Percentiles rank a stretch among this genome's conserved stretches.
These are phyloP conservation scores for Xanthorhoe designata DNA, from an alignment of 2,888 invertebrate species.

Conservation along the genomic window DNA sequence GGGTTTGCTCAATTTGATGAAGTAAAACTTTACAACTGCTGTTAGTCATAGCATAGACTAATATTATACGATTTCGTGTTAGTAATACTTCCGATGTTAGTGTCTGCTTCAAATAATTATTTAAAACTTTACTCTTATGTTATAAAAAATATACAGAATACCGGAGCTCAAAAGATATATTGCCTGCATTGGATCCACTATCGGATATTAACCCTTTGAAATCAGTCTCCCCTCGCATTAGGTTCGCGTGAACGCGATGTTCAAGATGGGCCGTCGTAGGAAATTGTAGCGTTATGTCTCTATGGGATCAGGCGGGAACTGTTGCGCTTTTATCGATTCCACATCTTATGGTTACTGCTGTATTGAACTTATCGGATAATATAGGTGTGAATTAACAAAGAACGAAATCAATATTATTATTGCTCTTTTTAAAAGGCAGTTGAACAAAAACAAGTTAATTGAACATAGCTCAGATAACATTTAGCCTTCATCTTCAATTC, in stretches of 20 bases:
- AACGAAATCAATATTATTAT: too few relatives aligned
- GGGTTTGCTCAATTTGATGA: too few relatives aligned
- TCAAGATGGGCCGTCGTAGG: conserved; percentile 47
- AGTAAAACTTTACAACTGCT: too few relatives aligned
- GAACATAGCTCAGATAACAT: too few relatives aligned
- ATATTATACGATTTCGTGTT: background rate
- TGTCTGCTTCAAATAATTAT: background rate
- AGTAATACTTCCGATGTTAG: background rate
- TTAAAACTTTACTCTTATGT: background rate
- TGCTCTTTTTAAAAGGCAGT: too few relatives aligned
- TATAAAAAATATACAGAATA: conserved; percentile 8
- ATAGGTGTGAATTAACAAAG: background rate
- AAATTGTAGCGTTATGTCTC: conserved; percentile 67
- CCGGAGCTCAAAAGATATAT: conserved; percentile 12
- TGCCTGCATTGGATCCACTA: conserved; percentile 39
- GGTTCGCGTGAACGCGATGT: conserved; percentile 51
- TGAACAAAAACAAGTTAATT: too few relatives aligned
- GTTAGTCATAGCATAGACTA: background rate
- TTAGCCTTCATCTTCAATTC: too few relatives aligned
- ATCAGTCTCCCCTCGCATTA: conserved; percentile 43
- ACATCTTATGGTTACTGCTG: background rate
- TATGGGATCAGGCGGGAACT: conserved; percentile 65
- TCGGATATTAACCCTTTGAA: conserved; percentile 34
- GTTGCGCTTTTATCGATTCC: conserved; percentile 53
- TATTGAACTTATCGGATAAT: background rate